A percentile compares a stretch with the other conserved stretches of the same genome.
Conservation (phyloP, 2,797 vertebrate species). For the Clarias fuscus region DNA sequence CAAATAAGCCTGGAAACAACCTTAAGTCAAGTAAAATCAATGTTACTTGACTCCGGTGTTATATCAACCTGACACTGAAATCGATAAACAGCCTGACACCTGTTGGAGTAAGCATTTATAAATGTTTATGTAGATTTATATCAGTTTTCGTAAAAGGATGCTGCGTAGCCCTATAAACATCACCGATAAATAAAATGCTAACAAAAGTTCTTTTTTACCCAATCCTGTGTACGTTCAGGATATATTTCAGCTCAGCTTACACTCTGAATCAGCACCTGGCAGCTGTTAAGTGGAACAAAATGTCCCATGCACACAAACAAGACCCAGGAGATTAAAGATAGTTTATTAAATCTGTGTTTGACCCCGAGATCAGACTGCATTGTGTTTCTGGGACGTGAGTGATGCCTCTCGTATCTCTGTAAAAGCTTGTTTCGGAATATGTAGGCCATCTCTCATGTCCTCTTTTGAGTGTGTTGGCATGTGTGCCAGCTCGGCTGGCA, state of each 20-base stretch:
- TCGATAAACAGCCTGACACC: neutral
- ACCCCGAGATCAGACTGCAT: constrained; percentile 16
- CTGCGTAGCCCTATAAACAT: neutral
- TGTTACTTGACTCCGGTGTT: constrained; percentile 5
- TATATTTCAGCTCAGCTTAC: constrained; percentile 1
- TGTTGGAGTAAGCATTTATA: neutral
- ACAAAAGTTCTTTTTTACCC: neutral
- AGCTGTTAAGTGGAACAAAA: constrained; percentile 34
- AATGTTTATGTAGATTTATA: constrained; percentile 14
- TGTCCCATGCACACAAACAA: constrained; percentile 36
- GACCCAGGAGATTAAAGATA: constrained; percentile 20
- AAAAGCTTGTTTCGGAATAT: constrained; percentile 22
- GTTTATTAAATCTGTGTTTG: constrained; percentile 36
- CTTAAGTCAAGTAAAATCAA: constrained; percentile 14
- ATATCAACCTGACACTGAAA: constrained; percentile 12
- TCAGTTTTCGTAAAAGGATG: neutral
- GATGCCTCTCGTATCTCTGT: neutral
- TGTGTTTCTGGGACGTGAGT: constrained; percentile 23
- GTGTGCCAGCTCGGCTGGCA: constrained; percentile 32
- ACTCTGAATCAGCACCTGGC: constrained; percentile 34
- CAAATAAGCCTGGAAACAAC: constrained; percentile 5
- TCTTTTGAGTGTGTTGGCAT: constrained; percentile 18
- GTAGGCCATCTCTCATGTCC: constrained; percentile 18
- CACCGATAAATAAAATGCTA: neutral
- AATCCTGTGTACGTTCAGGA: neutral